These are phyloP conservation scores for Paratilapia polleni DNA, from an alignment of 2,113 vertebrate species.

Conservation along the genomic window DNA sequence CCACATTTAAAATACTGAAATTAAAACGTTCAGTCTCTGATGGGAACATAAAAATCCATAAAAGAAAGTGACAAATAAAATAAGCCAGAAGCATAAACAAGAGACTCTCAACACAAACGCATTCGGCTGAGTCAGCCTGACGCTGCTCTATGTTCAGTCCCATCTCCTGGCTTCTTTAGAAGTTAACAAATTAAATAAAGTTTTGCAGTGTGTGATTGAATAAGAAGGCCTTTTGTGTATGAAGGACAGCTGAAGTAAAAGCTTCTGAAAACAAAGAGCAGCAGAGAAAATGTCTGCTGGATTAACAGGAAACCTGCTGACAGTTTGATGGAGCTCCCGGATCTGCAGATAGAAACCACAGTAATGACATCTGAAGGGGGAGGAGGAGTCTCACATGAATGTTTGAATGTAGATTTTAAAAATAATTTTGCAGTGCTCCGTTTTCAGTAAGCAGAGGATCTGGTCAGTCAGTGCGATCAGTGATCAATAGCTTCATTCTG, in stretches of 20 bases:
- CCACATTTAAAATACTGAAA: neutral
- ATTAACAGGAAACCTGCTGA: neutral
- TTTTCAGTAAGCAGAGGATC: too few relatives aligned
- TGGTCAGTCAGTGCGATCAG: neutral
- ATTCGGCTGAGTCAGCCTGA: neutral
- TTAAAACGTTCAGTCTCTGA: neutral
- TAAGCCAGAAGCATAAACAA: neutral
- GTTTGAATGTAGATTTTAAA: neutral
- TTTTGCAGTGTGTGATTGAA: neutral
- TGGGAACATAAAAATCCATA: neutral
- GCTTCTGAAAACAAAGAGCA: constrained; percentile 11
- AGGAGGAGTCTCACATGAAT: neutral
- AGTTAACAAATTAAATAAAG: constrained; percentile 6
- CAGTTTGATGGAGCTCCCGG: neutral
- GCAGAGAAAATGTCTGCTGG: neutral
- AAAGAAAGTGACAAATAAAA: neutral
- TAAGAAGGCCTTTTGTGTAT: neutral
- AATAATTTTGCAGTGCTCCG: neutral
- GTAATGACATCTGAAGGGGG: neutral
- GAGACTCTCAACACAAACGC: neutral
- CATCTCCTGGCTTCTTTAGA: neutral
- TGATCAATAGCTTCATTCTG: neutral
- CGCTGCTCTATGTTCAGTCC: neutral
- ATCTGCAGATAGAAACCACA: neutral
- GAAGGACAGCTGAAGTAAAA: neutral